Evolutionary conservation across 2,888 invertebrate species (phyloP), one percentile per base, ranked within the genome.

Genomic region (Ceraclea dissimilis): DNA sequence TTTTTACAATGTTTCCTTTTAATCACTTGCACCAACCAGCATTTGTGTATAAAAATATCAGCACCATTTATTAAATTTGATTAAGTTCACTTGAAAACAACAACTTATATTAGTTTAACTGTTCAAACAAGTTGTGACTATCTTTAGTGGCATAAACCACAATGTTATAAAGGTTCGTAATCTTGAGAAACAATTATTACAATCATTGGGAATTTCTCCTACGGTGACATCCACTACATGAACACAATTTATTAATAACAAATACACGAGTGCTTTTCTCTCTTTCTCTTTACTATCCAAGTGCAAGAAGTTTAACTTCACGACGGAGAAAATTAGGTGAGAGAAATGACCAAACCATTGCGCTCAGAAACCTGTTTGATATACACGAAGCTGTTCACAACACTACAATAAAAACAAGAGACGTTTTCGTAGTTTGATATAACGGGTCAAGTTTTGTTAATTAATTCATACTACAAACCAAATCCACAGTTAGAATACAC

Each of bases 251-350:
- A 26, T 26, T 26, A 26, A 26, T 26, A 26, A 26, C 26, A 26
- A 26, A 26, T 10, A 26, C 26, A 26, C 26, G 26, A 26, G 26
- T 26, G 10, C 26, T 26, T 10, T 10, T 26, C 26, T 26, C 26
- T 26, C 26, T 26, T 10, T 26, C 5, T 26, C 26, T 10, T 13
- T 39, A 39, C n/a, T 39, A 39, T 39, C 8, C 39, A 16, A 39
- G 39, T 39, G 8, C 13, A 39, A 39, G 39, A 39, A 39, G 13
- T 13, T 26, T 6, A 26, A 26, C 26, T 26, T 26, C 26, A 39
- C 2, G 8, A 13, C 39, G 47, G 20, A 31, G 44, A 20, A 17
- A 49, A 56, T 54, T 43, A 39, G 51, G 49, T 54, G 52, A 54
- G 53, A 26, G 53, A 51, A 54, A 51, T 43, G 49, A 34, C 49